Base-by-base conservation (phyloP, 2,888 invertebrate species). In the Cephalotes varians region DNA sequence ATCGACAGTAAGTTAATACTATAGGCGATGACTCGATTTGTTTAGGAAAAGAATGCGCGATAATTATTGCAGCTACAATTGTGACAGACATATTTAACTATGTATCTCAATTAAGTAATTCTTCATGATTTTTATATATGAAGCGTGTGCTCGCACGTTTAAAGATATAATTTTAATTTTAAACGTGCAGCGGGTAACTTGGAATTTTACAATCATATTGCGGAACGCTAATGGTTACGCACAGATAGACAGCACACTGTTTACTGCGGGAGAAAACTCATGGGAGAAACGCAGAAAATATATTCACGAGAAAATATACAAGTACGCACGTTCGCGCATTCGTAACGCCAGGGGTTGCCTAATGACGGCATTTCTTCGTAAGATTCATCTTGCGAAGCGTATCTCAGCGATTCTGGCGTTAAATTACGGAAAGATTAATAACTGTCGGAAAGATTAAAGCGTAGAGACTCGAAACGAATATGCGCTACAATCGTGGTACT, bases 1-100 rank as follows among this genome's bases (percentile, higher is more conserved):
- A 56, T 73, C 31, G 62, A 85, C 79, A 72, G 85, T 88, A 62
- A 88, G 87, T 83, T 88, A 83, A 88, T 76, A 88, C 65, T 81
- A 79, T 65, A 28, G 37, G 37, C 21, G 67, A 34, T 56, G 18
- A 44, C 9, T 21, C 44, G 73, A 67, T 31, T 69, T 69, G 47
- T 49, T 56, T 44, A 25, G 56, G 12, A 44, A 71, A 44, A 25
- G 44, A 44, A 56, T 47, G 9, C 18, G 5, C 40, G 18, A 79
- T 56, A 44, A 71, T 56, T 56, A n/a, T 34, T 7, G 40, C 12
- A 15, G 0, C 6, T 51, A 25, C 25, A 7, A 25, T 56, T 58
- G 21, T n/a, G 18, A 44, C 2, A 0, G 34, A 2, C 21, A 0
- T 28, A 2, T 76, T 51, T 4, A 65, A 0, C 18, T 18, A n/a